Evolutionary conservation across 2,888 invertebrate genomes (phyloP), one percentile per base, ranked within the genome.

Genomic region (Athalia circularis): DNA sequence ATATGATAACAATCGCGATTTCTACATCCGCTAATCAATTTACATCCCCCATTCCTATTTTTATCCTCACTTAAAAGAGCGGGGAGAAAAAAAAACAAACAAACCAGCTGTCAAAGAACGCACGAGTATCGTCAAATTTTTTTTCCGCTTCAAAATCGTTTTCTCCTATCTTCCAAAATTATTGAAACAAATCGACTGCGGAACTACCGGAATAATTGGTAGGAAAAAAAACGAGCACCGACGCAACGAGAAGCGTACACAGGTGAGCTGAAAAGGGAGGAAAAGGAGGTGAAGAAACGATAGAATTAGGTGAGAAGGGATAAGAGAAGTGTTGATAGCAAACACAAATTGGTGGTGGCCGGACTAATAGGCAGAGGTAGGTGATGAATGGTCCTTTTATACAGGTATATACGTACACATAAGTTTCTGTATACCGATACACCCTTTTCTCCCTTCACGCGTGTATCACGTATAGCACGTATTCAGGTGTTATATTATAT

Each of bases 381-480:
- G 80, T 82, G 85, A 85, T 85, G 83, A 85, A 85, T 85, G 85
- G 81, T 85, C 85, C 84, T 85, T 85, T 84, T 47, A n/a, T 43
- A 11, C 8, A 29, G 11, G 43, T 57, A 70, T 9, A 48, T 43
- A 57, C 54, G n/a, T 15, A 13, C 11, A 59, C 47, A 61, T 29
- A 43, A 62, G 62, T 61, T 75, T 29, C 47, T 3, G 45, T 52
- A 15, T 29, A 29, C 29, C 29, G 29, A 29, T 29, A 29, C 29
- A 29, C 29, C 29, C 29, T 29, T 29, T 29, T 29, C 29, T 29
- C 29, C 29, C 29, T 29, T 29, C 29, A 59, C 59, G 62, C 65
- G 13, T 62, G 72, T 59, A 43, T 54, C 29, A 15, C 8, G 7
- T 50, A 68, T 80, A 80, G 79, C 83, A 77, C 80, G 77, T 62